Evolutionary conservation across 2,888 invertebrate genomes (phyloP).

Genomic region (Diaprepes abbreviatus): DNA sequence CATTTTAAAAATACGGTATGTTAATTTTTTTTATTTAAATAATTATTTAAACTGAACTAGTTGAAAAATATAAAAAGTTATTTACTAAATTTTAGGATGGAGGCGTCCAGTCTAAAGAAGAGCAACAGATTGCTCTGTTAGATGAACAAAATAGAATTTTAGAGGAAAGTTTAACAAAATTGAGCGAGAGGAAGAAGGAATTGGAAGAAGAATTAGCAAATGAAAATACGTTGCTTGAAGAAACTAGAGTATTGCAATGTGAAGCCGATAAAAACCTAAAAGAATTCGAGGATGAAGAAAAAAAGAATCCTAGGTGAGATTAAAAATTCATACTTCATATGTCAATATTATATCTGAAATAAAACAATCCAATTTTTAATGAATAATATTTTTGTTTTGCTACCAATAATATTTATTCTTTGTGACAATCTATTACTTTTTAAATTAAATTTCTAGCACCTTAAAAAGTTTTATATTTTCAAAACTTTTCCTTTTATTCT

Average conservation of each 20-base stretch:
- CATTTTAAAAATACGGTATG: too few species aligned
- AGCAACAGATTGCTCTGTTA: conserved; percentile 58
- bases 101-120: conserved; percentile 60
- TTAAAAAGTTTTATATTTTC: too few species aligned
- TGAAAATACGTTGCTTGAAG: conserved; percentile 53
- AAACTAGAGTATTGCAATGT: conserved; percentile 61
- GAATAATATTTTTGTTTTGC: too few species aligned
- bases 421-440: too few species aligned
- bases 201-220: conserved; percentile 65
- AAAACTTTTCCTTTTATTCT: too few species aligned
- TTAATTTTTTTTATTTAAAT: too few species aligned
- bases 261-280: conserved; percentile 67
- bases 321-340: neutral
- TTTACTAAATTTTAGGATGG: conserved; percentile 57
- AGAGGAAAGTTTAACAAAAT: conserved; percentile 68
- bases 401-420: too few species aligned
- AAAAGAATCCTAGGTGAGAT: conserved; percentile 70
- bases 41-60: too few species aligned
- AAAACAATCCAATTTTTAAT: too few species aligned
- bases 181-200: conserved; percentile 69
- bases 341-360: too few species aligned
- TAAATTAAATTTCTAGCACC: too few species aligned
- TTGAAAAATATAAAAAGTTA: neutral
- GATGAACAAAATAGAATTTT: conserved; percentile 62
- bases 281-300: conserved; percentile 67